Conservation (phyloP, 2,797 vertebrate species). For the Sparus aurata region DNA sequence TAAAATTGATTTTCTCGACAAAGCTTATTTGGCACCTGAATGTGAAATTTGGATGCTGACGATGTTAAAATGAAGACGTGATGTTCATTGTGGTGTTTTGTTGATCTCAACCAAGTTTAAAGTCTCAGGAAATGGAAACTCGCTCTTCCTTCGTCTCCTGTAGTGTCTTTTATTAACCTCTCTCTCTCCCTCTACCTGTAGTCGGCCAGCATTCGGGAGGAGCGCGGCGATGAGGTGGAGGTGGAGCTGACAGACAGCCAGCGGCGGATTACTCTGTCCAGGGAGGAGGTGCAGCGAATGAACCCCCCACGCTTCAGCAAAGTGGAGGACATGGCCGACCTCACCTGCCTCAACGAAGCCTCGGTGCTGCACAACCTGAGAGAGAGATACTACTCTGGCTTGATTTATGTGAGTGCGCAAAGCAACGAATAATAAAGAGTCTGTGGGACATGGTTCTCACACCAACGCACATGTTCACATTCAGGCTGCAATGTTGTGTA, state of each 20-base stretch:
- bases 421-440: neutral
- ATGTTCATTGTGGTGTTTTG: neutral
- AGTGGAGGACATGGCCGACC: slow-evolving; percentile 96
- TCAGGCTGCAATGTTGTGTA: slow-evolving; percentile 24
- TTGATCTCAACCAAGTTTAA: neutral
- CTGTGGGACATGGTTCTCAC: neutral
- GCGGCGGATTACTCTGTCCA: slow-evolving; percentile 86
- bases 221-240: slow-evolving; percentile 91
- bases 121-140: neutral
- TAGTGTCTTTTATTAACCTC: neutral
- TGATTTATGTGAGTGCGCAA: slow-evolving; percentile 92
- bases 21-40: neutral
- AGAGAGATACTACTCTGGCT: slow-evolving; percentile 93
- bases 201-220: slow-evolving; percentile 91
- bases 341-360: slow-evolving; percentile 95
- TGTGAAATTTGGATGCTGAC: neutral
- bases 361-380: slow-evolving; percentile 95
- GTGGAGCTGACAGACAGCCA: slow-evolving; percentile 93
- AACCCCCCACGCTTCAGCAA: slow-evolving; percentile 96
- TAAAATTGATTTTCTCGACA: neutral
- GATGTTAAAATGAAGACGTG: neutral
- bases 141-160: neutral
- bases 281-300: slow-evolving; percentile 95
- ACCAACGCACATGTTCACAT: neutral
- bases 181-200: slow-evolving; percentile 37